Evolutionary conservation across 37 sponge, comb jelly and placozoan species (phyloP).

Genomic region (Theonella swinhoei): DNA sequence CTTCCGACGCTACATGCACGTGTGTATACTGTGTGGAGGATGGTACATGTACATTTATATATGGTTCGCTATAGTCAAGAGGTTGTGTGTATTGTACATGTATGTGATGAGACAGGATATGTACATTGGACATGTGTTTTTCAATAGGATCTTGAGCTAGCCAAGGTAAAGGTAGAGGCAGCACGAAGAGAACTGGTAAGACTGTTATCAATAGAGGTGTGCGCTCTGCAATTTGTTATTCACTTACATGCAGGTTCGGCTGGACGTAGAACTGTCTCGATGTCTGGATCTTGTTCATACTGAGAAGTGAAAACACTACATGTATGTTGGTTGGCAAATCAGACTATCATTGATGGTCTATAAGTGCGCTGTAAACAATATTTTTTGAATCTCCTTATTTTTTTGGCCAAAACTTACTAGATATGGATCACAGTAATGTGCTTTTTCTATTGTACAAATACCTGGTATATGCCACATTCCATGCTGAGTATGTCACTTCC

Average conservation of each 20-base stretch:
- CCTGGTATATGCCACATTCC: too few species aligned
- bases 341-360: background rate
- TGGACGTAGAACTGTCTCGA: slow-evolving; percentile 60
- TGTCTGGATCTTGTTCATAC: slow-evolving; percentile 54
- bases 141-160: slow-evolving; percentile 68
- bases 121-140: background rate
- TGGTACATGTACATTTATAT: too few species aligned
- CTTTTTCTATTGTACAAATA: too few species aligned
- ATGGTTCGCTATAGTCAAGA: too few species aligned
- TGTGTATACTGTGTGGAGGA: too few species aligned
- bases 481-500: too few species aligned
- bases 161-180: slow-evolving; percentile 68
- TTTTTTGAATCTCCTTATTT: too few species aligned
- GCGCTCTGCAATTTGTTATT: background rate
- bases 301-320: slow-evolving; percentile 29
- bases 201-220: background rate
- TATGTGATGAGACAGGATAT: background rate
- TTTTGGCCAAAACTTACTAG: too few species aligned
- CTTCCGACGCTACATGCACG: too few species aligned
- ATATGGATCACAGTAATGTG: too few species aligned
- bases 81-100: background rate
- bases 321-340: background rate
- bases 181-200: slow-evolving; percentile 63
- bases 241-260: slow-evolving; percentile 25
- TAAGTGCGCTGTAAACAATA: too few species aligned